Percentiles rank a stretch among this genome's conserved stretches.
Conservation (phyloP, 2,113 vertebrate genomes). For the Bubo scandiacus region DNA sequence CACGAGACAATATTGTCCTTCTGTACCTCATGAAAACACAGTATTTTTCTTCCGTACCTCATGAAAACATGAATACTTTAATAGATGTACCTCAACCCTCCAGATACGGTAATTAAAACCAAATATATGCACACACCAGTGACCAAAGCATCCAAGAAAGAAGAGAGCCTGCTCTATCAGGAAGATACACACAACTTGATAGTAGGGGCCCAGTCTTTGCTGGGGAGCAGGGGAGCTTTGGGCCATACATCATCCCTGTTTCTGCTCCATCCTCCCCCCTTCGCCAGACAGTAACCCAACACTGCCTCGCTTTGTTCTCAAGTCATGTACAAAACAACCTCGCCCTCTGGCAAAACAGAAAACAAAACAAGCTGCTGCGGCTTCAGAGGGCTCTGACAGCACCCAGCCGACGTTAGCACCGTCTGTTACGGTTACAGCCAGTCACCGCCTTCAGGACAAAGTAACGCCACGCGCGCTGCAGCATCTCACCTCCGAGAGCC, state of each 20-base stretch:
- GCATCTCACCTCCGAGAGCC: neutral
- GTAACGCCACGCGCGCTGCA: neutral
- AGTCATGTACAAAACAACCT: neutral
- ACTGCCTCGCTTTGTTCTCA: fast-evolving
- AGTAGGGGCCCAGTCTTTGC: no score
- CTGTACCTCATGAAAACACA: neutral
- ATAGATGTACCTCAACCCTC: neutral
- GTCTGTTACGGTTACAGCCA: fast-evolving
- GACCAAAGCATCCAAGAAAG: neutral
- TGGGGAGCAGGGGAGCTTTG: neutral
- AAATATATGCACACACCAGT: neutral
- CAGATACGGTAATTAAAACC: neutral
- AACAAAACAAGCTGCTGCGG: neutral
- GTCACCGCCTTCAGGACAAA: neutral
- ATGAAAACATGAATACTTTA: neutral
- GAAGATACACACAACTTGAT: fast-evolving
- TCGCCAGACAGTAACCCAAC: neutral
- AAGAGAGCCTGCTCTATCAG: fast-evolving
- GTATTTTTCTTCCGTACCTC: neutral
- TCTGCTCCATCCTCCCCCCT: neutral
- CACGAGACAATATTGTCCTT: neutral
- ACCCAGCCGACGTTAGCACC: fast-evolving
- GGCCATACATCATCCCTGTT: neutral
- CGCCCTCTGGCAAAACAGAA: neutral
- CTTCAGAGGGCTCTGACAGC: neutral